Conservation (phyloP, 53 echinoderm and acorn worm genomes). For the Mesocentrotus franciscanus region DNA sequence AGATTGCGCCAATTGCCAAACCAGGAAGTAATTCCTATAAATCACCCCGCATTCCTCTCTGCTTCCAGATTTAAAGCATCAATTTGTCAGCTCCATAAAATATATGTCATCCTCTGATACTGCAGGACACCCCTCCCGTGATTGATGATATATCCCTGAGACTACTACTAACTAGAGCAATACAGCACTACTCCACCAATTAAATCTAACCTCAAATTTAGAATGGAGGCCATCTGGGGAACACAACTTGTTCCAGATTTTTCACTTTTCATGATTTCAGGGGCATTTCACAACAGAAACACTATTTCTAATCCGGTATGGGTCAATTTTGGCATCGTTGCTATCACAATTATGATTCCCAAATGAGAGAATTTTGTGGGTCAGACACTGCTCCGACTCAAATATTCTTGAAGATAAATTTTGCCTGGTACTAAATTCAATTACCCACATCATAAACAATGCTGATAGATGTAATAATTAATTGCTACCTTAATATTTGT, state of each 20-base stretch:
- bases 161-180: neutral
- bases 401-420: neutral
- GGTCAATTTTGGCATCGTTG: neutral
- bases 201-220: constrained; percentile 12
- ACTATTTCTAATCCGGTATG: neutral
- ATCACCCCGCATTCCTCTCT: neutral
- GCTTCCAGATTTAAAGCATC: constrained; percentile 27
- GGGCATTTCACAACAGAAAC: neutral
- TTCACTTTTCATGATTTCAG: neutral
- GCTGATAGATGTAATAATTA: constrained; percentile 8
- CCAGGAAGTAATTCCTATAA: constrained; percentile 21
- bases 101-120: constrained; percentile 50
- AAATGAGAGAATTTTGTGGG: constrained; percentile 10
- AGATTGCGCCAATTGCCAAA: constrained; percentile 19
- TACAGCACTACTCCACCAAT: neutral
- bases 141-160: constrained; percentile 33
- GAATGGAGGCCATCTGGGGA: constrained; percentile 13
- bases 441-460: constrained; percentile 27
- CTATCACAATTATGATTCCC: neutral
- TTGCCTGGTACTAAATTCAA: neutral
- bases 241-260: neutral
- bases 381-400: neutral
- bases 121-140: neutral
- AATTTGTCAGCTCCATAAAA: constrained; percentile 51
- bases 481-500: neutral